phyloP scores from a whole-genome alignment of 2,113 vertebrate genomes.

The Phrynosoma blainvillii region DNA sequence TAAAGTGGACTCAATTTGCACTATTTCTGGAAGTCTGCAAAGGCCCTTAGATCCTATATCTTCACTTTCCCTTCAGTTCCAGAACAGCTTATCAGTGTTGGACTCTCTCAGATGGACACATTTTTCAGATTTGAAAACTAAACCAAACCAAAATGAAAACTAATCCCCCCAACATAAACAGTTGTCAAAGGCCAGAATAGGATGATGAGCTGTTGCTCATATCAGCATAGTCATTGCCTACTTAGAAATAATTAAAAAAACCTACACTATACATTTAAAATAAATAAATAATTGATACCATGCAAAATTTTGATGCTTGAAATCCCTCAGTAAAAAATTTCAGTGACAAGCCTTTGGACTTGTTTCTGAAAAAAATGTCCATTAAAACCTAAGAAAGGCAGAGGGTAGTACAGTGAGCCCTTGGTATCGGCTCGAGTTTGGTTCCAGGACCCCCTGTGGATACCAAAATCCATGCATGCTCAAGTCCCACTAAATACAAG shows the following conservation, averaged over 20 bases:
- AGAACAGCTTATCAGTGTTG: neutral
- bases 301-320: neutral
- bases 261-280: neutral
- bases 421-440: too few relatives aligned
- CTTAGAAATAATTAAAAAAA: neutral
- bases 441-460: too few relatives aligned
- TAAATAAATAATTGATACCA: neutral
- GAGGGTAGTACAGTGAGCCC: too few relatives aligned
- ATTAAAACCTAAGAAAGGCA: neutral
- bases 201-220: neutral
- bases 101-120: neutral
- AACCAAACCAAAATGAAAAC: neutral
- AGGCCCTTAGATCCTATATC: neutral
- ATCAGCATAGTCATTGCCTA: neutral
- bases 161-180: neutral
- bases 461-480: too few relatives aligned
- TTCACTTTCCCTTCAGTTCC: neutral
- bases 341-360: neutral
- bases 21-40: neutral
- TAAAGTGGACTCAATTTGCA: too few relatives aligned
- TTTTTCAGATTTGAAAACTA: neutral
- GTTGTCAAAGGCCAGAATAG: neutral
- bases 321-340: neutral
- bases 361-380: too few relatives aligned
- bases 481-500: too few relatives aligned